phyloP scores from a whole-genome alignment of 2,113 vertebrate genomes.

The Polypterus senegalus region DNA sequence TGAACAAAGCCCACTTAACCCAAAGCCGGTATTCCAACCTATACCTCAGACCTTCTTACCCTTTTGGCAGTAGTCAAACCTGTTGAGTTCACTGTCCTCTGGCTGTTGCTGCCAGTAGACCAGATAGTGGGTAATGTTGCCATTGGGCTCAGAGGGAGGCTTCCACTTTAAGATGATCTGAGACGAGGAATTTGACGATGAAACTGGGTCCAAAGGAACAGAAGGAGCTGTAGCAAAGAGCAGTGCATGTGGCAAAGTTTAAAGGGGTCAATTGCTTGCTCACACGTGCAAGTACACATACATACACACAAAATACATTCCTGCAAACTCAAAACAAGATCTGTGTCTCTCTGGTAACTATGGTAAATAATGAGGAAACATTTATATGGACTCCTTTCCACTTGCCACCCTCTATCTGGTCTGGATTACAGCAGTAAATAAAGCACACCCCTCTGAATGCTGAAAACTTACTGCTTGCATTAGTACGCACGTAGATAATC shows the following conservation, averaged over 20 bases:
- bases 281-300: too few relatives aligned
- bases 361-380: too few relatives aligned
- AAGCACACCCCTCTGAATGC: too few relatives aligned
- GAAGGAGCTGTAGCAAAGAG: constrained; percentile 61
- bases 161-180: constrained; percentile 95
- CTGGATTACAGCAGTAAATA: too few relatives aligned
- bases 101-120: constrained; percentile 77
- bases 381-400: too few relatives aligned
- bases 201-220: constrained; percentile 78
- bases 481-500: constrained; percentile 88
- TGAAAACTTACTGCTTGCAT: constrained; percentile 68
- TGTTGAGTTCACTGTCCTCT: constrained; percentile 78
- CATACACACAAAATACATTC: too few relatives aligned
- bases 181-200: constrained; percentile 83
- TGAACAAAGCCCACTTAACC: too few relatives aligned
- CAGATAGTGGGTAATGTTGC: constrained; percentile 90
- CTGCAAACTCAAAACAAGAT: too few relatives aligned
- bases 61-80: constrained; percentile 86
- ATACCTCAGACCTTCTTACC: constrained; percentile 39
- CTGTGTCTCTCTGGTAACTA: too few relatives aligned
- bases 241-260: neutral
- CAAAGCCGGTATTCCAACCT: neutral
- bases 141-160: constrained; percentile 78
- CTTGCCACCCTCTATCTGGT: too few relatives aligned
- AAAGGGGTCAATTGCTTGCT: fast-evolving